Conservation (phyloP, 1,140 invertebrate genomes). For the Nymphalis io region DNA sequence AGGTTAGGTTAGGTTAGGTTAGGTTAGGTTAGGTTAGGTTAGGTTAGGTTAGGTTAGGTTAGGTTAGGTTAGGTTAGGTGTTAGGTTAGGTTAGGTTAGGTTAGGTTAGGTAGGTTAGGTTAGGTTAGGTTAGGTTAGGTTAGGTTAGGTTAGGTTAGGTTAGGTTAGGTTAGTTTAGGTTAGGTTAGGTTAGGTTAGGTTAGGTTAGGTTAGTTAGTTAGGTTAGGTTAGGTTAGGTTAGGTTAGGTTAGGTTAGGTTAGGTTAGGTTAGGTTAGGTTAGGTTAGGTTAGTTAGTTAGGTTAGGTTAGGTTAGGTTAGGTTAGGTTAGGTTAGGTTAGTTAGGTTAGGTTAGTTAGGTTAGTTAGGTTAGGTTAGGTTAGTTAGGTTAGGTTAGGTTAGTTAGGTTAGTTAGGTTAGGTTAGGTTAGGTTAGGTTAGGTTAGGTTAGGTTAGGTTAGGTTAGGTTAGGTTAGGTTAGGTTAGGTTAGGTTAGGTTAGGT, state of each 20-base stretch:
- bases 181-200: slow-evolving; percentile 48
- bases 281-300: slow-evolving; percentile 35
- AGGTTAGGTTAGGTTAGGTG: slow-evolving; percentile 35
- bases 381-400: slow-evolving; percentile 10
- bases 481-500: slow-evolving; percentile 29
- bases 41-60: slow-evolving; percentile 48
- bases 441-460: slow-evolving; percentile 45
- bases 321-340: slow-evolving; percentile 59
- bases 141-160: slow-evolving; percentile 55
- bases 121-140: slow-evolving; percentile 51
- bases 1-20: slow-evolving; percentile 57
- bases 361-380: slow-evolving; percentile 54
- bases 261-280: slow-evolving; percentile 45
- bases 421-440: slow-evolving; percentile 47
- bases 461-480: slow-evolving; percentile 43
- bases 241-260: slow-evolving; percentile 54
- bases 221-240: slow-evolving; percentile 47
- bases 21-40: slow-evolving; percentile 57
- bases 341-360: slow-evolving; percentile 2
- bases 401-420: slow-evolving; percentile 52
- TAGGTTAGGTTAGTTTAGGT: slow-evolving; percentile 48
- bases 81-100: slow-evolving; percentile 29
- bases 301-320: slow-evolving; percentile 54
- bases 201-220: slow-evolving; percentile 46
- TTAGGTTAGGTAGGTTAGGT: slow-evolving; percentile 42